Base-by-base conservation (phyloP, 1,140 invertebrate genomes). In the Caenorhabditis briggsae region DNA sequence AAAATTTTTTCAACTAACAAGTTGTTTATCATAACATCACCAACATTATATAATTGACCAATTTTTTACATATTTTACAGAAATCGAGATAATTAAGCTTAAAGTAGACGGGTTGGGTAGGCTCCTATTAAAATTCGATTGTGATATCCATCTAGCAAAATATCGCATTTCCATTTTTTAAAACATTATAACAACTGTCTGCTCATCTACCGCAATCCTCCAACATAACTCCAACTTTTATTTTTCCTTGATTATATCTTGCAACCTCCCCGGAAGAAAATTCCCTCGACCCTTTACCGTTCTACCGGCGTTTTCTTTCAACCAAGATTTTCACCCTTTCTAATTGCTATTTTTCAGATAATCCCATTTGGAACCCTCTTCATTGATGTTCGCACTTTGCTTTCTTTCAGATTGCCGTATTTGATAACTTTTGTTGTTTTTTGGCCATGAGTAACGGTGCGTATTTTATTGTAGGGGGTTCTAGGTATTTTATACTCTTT, bases 311-410 rank as follows among this genome's bases (percentile, higher is more conserved):
- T 53, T 16, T 53, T 14, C 59, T 64, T 64, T 64, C 61, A 64
- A 14, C 61, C 11, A 25, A 25, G 25, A 64, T 41, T 58, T n/a
- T 8, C 56, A 58, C 56, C 56, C n/a, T n/a, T n/a, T n/a, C 14
- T n/a, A 18, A 58, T 58, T 58, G 8, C 18, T 58, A 8, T 58
- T 58, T 58, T 78, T 78, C 46, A 78, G 70, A 78, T 74, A 46
- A 46, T 74, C 65, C 16, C 2, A 48, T 70, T 78, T 23, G 20
- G n/a, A 78, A 53, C 43, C 70, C 41, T 16, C 41, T 70, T 41
- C 6, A 5, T 11, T 18, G 7, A 18, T 78, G n/a, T 78, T 78
- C 16, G 23, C 70, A 78, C 70, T 50, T 78, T 33, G 11, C 33
- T n/a, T 46, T 16, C 18, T 70, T 78, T 23, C n/a, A 78, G 70